These are phyloP conservation scores for Scomber scombrus DNA, from an alignment of 2,113 vertebrate species.

Conservation along the genomic window DNA sequence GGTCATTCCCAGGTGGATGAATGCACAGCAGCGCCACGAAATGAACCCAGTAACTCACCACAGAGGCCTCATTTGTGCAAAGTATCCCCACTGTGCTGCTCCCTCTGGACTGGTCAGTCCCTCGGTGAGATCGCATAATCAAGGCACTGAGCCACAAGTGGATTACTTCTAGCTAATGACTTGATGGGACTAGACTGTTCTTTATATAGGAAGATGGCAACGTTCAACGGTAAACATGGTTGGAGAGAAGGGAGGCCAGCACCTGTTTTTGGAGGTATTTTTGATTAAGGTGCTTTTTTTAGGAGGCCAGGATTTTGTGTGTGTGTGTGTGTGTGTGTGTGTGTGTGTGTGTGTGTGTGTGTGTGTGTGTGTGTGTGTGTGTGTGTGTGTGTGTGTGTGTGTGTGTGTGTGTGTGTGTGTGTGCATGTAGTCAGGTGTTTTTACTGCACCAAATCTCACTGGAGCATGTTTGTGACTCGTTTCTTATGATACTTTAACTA, in stretches of 20 bases:
- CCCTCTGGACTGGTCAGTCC: conserved; percentile 23
- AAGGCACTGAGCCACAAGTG: conserved; percentile 73
- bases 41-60: conserved; percentile 6
- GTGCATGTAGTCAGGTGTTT: neutral
- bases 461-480: too few relatives aligned
- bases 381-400: conserved; percentile 24
- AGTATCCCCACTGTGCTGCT: conserved; percentile 6
- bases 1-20: conserved; percentile 16
- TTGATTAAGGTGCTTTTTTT: conserved; percentile 7
- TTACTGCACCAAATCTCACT: neutral
- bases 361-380: conserved; percentile 24
- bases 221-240: conserved; percentile 18
- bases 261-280: conserved; percentile 6
- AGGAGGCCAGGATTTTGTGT: conserved; percentile 14
- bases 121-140: conserved; percentile 62
- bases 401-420: conserved; percentile 24
- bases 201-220: conserved; percentile 57
- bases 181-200: conserved; percentile 74
- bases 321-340: conserved; percentile 24
- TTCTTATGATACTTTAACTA: neutral
- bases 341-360: conserved; percentile 24
- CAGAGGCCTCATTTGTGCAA: conserved; percentile 31
- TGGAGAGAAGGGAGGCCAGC: neutral
- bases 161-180: conserved; percentile 84
- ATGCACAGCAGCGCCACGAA: neutral